These are phyloP conservation scores for Brachyopa scutellaris DNA, from an alignment of 2,888 invertebrate species.

Conservation along the genomic window DNA sequence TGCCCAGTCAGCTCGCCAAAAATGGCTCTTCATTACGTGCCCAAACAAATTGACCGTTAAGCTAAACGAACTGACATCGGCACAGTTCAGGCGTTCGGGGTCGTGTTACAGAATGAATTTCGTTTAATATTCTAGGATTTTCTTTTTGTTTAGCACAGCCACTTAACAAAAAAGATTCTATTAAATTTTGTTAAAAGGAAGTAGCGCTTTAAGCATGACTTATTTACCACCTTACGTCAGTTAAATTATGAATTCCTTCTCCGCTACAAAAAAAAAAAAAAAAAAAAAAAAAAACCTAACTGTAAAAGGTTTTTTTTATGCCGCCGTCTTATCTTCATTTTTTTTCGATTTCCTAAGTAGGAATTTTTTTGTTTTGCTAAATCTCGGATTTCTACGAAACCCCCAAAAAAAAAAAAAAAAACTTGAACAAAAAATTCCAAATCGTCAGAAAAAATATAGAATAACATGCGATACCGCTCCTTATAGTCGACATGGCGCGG, in stretches of 20 bases:
- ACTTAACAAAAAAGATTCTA: too few relatives aligned
- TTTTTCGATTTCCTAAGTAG: constrained; percentile 51
- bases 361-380: constrained; percentile 33
- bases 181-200: too few relatives aligned
- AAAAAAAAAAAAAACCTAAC: not conserved
- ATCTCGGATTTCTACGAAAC: constrained; percentile 65
- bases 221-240: constrained; percentile 18
- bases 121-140: too few relatives aligned
- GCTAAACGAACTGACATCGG: too few relatives aligned
- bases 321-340: constrained; percentile 36
- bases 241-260: constrained; percentile 21
- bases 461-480: constrained; percentile 30
- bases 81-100: too few relatives aligned
- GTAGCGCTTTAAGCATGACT: constrained; percentile 47
- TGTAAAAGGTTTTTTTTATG: not conserved
- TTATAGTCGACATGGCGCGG: not conserved
- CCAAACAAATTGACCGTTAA: too few relatives aligned
- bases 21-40: too few relatives aligned
- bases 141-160: too few relatives aligned
- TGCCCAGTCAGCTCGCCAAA: too few relatives aligned
- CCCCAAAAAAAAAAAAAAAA: constrained; percentile 7
- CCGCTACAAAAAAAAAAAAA: too few relatives aligned
- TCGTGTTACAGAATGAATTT: too few relatives aligned
- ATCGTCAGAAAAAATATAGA: constrained; percentile 6
- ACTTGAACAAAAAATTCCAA: too few relatives aligned